These are phyloP conservation scores for Cyphomyrmex costatus DNA, from an alignment of 1,140 invertebrate genomes.

Conservation along the genomic window DNA sequence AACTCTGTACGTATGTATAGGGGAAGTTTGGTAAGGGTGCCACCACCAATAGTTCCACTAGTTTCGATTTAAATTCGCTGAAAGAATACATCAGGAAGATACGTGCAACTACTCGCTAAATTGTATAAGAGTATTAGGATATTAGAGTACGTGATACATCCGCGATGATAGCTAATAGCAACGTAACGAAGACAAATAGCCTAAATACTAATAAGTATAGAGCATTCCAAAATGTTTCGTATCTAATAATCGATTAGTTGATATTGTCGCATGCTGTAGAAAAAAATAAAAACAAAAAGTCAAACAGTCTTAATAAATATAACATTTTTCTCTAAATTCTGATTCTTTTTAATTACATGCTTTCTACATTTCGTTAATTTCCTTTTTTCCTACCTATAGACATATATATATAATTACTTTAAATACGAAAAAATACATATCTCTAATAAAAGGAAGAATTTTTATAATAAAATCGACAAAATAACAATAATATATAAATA, in stretches of 20 bases:
- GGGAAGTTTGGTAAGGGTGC: conserved; percentile 28
- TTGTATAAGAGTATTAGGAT: conserved; percentile 33
- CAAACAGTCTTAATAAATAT: neutral
- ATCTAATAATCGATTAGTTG: neutral
- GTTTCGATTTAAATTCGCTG: conserved; percentile 25
- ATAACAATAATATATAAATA: neutral
- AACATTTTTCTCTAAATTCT: neutral
- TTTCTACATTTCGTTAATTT: conserved; percentile 1
- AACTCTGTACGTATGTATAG: neutral
- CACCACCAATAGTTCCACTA: conserved; percentile 59
- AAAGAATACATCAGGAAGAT: conserved; percentile 38
- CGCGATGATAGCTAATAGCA: conserved; percentile 18
- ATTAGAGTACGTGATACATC: conserved; percentile 30
- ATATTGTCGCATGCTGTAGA: conserved; percentile 12
- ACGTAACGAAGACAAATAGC: conserved; percentile 7
- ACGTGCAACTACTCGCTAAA: conserved; percentile 37
- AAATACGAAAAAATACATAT: conserved; percentile 8
- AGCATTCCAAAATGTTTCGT: neutral
- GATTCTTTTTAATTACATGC: neutral
- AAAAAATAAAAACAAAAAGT: conserved; percentile 4
- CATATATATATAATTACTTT: neutral
- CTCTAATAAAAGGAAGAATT: conserved; percentile 3
- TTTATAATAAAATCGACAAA: conserved; percentile 5
- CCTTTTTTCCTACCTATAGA: neutral
- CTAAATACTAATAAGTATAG: conserved; percentile 13